Evolutionary conservation across 2,113 vertebrate genomes (phyloP).

Genomic region (Chrysochloris asiatica): DNA sequence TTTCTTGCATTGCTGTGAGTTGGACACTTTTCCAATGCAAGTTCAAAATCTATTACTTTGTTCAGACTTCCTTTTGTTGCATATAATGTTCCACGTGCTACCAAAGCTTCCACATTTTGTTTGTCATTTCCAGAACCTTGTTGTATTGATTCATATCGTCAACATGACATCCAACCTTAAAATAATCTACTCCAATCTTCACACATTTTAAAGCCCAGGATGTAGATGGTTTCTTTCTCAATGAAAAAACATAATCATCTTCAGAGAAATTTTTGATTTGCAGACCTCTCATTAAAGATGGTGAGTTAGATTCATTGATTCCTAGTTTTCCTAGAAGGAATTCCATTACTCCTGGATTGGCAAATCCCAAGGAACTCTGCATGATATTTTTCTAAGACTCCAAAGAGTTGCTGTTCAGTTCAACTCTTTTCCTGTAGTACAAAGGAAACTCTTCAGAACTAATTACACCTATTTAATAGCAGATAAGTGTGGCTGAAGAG

Average conservation of each 20-base stretch:
- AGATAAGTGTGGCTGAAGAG: constrained; percentile 87
- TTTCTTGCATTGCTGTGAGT: constrained; percentile 97
- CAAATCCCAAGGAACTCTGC: constrained; percentile 91
- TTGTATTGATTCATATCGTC: constrained; percentile 99
- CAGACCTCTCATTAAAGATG: constrained; percentile 96
- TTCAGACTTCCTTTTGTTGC: constrained; percentile 96
- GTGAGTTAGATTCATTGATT: constrained; percentile 93
- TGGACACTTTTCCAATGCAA: constrained; percentile 94
- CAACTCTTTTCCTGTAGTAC: constrained; percentile 92
- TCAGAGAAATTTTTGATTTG: constrained; percentile 95
- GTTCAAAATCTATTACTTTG: constrained; percentile 98
- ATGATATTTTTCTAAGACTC: constrained; percentile 92
- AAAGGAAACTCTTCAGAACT: constrained; percentile 93
- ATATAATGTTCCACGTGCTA: constrained; percentile 96
- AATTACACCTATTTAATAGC: constrained; percentile 93
- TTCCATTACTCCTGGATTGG: constrained; percentile 96
- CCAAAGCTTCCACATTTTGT: constrained; percentile 95
- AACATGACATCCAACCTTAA: constrained; percentile 94
- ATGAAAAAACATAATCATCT: constrained; percentile 93
- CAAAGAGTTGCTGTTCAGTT: constrained; percentile 85
- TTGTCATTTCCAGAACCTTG: constrained; percentile 97
- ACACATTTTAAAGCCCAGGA: constrained; percentile 99
- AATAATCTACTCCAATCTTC: constrained; percentile 95
- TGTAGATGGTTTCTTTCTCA: constrained; percentile 95
- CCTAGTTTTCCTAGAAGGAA: constrained; percentile 93